Base-by-base conservation (phyloP, 2,888 invertebrate species). In the Epinotia ramella region DNA sequence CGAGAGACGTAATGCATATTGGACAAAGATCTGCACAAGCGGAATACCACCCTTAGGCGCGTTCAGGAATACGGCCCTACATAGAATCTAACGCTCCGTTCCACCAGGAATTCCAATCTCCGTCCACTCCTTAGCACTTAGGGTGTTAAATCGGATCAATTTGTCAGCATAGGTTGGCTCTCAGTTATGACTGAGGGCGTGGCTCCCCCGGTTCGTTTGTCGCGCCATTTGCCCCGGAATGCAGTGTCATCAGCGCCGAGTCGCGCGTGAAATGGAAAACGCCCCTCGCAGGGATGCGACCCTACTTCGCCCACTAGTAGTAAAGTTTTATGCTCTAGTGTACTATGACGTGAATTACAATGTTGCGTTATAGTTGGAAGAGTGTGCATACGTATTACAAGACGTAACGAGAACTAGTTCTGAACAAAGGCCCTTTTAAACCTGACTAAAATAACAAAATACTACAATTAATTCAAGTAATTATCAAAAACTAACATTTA, bases 201-300 rank as follows among this genome's bases (percentile, higher is more conserved):
- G 92, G 90, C 89, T 88, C 90, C 90, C 91, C 89, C 89, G 83
- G 85, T 94, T 91, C 93, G 93, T 94, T 94, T 93, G 93, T 89
- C 93, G 94, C 92, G 86, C 94, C 94, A 94, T 94, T 94, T 94
- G 92, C 87, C 87, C 86, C 82, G 94, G 94, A 93, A 94, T 94
- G 94, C 92, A 89, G 91, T 92, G 94, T 94, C 94, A 94, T 94
- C 94, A 94, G 91, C 82, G 87, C 80, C 82, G 90, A 93, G 89
- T 91, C 91, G 91, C 93, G 90, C 94, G 94, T 94, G 93, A 90
- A 94, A 94, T 94, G 91, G 94, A 94, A 94, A 89, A 94, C 94
- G 94, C 94, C 94, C 93, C 90, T 84, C 85, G 82, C 82, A 89
- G 88, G 89, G 91, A 91, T 86, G 88, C 83, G 82, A 86, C 84